These are phyloP conservation scores for Salmo trutta DNA, from an alignment of 2,797 vertebrate species.

Conservation along the genomic window DNA sequence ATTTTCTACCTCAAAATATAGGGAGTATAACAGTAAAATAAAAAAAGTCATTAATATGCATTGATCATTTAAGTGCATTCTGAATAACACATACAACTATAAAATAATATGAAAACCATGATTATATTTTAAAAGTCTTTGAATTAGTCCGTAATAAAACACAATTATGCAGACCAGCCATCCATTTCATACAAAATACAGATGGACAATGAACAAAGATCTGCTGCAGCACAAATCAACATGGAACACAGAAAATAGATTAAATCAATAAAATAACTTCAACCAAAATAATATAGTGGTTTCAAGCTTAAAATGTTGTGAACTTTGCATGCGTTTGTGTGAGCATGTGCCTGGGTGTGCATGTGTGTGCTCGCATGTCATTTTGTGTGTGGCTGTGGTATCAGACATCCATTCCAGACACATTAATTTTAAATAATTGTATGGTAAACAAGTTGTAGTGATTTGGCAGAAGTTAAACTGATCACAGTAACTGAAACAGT, in stretches of 20 bases:
- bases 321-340: slow-evolving; percentile 6
- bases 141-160: slow-evolving; percentile 26
- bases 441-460: slow-evolving; percentile 25
- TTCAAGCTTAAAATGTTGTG: not conserved
- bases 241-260: slow-evolving; percentile 2
- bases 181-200: slow-evolving; percentile 20
- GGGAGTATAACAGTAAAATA: no score
- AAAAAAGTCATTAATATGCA: slow-evolving; percentile 8
- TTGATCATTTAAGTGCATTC: slow-evolving; percentile 3
- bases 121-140: slow-evolving; percentile 24
- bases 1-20: no score
- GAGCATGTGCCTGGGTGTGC: not conserved
- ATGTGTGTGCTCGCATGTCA: not conserved
- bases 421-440: not conserved
- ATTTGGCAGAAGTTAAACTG: not conserved
- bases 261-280: slow-evolving; percentile 7
- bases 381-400: slow-evolving; percentile 1
- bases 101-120: slow-evolving; percentile 26
- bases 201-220: slow-evolving; percentile 16
- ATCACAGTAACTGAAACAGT: not conserved
- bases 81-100: slow-evolving; percentile 5
- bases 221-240: slow-evolving; percentile 23
- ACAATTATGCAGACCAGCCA: slow-evolving; percentile 14
- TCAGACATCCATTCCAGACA: not conserved
- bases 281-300: slow-evolving; percentile 24